Conservation (phyloP, 1,140 invertebrate species). For the Saccostrea cuccullata region DNA sequence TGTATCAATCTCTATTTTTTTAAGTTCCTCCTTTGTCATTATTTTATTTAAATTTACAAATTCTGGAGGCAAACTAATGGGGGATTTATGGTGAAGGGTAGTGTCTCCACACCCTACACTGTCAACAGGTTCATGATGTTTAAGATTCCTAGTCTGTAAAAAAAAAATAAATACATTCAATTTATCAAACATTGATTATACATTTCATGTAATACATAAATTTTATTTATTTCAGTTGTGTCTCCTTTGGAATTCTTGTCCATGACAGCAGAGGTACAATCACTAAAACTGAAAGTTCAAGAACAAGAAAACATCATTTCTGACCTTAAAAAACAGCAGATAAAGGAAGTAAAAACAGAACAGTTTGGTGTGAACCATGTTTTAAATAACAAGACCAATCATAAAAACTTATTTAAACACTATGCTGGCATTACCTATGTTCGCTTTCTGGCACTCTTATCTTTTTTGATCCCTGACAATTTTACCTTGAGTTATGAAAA, state of each 20-base stretch:
- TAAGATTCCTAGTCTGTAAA: too few species aligned
- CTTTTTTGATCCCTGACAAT: constrained; percentile 41
- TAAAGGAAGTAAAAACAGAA: neutral
- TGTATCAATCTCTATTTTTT: too few species aligned
- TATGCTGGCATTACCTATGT: constrained; percentile 51
- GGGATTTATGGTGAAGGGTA: too few species aligned
- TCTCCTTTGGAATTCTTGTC: constrained; percentile 40
- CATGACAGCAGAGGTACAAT: constrained; percentile 32
- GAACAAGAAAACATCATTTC: constrained; percentile 7
- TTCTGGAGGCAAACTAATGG: too few species aligned
- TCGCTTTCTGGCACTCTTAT: constrained; percentile 17
- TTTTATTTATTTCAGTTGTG: too few species aligned
- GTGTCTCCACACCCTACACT: too few species aligned
- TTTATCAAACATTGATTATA: too few species aligned
- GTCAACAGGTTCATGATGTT: too few species aligned
- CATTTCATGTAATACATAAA: too few species aligned
- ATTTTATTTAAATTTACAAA: too few species aligned
- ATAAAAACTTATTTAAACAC: constrained; percentile 41
- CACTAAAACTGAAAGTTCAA: constrained; percentile 10
- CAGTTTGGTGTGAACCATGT: constrained; percentile 15
- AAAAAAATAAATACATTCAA: too few species aligned
- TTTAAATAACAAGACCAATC: constrained; percentile 18
- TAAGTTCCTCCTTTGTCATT: too few species aligned
- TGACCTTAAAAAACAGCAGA: neutral
- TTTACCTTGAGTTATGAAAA: constrained; percentile 13